A percentile compares a stretch with the other conserved stretches of the same genome.
phyloP scores from a whole-genome alignment of 2,888 invertebrate genomes.

The Apodemia mormo region DNA sequence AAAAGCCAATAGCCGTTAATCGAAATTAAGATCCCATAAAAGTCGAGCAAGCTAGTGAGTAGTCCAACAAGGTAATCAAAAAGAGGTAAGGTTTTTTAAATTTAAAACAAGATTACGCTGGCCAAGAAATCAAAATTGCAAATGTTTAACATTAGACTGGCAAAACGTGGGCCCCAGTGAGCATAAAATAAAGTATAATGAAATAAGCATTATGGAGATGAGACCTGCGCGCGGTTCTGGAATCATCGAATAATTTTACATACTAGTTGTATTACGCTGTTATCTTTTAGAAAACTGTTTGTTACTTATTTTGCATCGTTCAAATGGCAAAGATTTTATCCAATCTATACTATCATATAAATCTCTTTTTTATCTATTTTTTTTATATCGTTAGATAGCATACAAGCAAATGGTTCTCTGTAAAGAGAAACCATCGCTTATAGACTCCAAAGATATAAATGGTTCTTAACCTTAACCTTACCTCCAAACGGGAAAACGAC shows the following conservation, averaged over 20 bases:
- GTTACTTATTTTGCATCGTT: background rate
- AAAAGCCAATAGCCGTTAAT: too few species aligned
- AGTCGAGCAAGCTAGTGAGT: too few species aligned
- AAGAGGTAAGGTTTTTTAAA: background rate
- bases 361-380: too few species aligned
- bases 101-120: background rate
- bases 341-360: too few species aligned
- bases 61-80: too few species aligned
- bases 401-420: too few species aligned
- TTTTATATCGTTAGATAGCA: too few species aligned
- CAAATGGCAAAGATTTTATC: background rate
- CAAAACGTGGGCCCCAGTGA: conserved; percentile 9
- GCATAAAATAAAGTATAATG: conserved; percentile 42
- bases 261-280: conserved; percentile 21
- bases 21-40: too few species aligned
- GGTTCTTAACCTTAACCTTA: too few species aligned
- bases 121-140: background rate
- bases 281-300: background rate
- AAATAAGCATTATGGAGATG: conserved; percentile 53
- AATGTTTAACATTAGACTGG: conserved; percentile 9
- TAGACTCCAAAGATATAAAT: too few species aligned
- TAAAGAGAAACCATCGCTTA: too few species aligned
- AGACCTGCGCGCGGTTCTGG: conserved; percentile 32
- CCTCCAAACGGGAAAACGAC: too few species aligned
- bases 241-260: conserved; percentile 37